Evolutionary conservation across 2,888 invertebrate genomes (phyloP), one percentile per base, ranked within the genome.

Genomic region (Graphium colonna): DNA sequence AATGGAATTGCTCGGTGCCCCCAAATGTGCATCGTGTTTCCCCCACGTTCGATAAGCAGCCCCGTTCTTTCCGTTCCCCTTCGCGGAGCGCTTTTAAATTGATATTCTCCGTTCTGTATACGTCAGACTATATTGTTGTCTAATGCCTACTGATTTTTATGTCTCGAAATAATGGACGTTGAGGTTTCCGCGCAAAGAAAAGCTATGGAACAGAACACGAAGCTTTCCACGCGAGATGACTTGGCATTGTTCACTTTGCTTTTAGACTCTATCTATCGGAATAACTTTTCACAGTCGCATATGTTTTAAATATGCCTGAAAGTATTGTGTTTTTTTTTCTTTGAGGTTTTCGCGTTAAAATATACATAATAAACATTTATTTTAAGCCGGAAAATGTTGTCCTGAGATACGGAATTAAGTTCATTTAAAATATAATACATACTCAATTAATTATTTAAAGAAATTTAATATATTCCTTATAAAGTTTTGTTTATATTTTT

Each of bases 1-100:
- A 55, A 59, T 57, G 55, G 64, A 64, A 64, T 60, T 63, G 64
- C 62, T 62, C 49, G 43, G 53, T 61, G 61, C 60, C 64, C 59
- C 59, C 61, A 63, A 64, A 65, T 64, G 61, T 63, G 64, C 54
- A 61, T n/a, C 36, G 58, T 36, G 39, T 50, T 55, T 55, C 57
- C 66, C 67, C 63, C 57, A 56, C 61, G 62, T 60, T 64, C 60
- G 63, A 63, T 61, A 63, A 63, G 61, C 58, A 59, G 60, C 67
- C 65, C 62, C 63, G 59, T 60, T 57, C 44, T 31, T 44, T 56
- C 46, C 60, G 56, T 61, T 61, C 67, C 62, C 57, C 58, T 57
- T 50, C 46, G 41, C 47, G 51, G 60, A 63, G 61, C 61, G 61
- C 60, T 67, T 69, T 63, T 52, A 60, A 68, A 65, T 67, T 61